These are phyloP conservation scores for Nezara viridula DNA, from an alignment of 2,888 invertebrate species.

Conservation along the genomic window DNA sequence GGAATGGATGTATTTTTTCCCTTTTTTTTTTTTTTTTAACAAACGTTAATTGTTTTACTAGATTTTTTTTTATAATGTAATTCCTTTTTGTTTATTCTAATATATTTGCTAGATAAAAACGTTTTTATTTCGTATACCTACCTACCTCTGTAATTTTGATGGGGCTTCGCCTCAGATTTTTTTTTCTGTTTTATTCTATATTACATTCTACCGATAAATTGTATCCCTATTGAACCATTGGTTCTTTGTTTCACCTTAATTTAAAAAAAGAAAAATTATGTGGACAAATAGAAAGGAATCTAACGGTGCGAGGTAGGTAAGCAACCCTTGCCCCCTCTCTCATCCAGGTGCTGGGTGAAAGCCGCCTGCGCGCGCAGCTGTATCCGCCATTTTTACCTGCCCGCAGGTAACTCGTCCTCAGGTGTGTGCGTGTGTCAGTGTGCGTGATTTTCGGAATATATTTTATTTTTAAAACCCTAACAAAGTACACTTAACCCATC, in stretches of 20 bases:
- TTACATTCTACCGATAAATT: neutral
- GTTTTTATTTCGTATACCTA: no score
- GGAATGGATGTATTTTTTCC: no score
- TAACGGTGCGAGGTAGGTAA: slow-evolving; percentile 23
- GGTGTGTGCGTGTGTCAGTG: slow-evolving; percentile 41
- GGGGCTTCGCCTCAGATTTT: no score
- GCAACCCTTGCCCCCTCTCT: neutral
- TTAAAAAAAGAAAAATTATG: neutral
- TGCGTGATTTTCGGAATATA: slow-evolving; percentile 1
- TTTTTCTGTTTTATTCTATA: no score
- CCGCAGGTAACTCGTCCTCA: slow-evolving; percentile 43
- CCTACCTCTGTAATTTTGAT: no score
- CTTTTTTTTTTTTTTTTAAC: no score
- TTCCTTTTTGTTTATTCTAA: no score
- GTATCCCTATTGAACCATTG: neutral
- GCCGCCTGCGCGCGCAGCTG: slow-evolving; percentile 14
- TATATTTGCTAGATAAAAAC: no score
- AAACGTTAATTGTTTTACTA: no score
- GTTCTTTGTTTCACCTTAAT: neutral
- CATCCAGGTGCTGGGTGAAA: slow-evolving; percentile 16
- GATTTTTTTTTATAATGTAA: no score
- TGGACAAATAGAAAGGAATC: slow-evolving; percentile 5
- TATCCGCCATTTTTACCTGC: slow-evolving; percentile 47
- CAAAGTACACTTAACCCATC: neutral
- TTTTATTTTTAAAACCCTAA: neutral